Base-by-base conservation (phyloP, 2,113 vertebrate genomes). In the Indicator maculatus region DNA sequence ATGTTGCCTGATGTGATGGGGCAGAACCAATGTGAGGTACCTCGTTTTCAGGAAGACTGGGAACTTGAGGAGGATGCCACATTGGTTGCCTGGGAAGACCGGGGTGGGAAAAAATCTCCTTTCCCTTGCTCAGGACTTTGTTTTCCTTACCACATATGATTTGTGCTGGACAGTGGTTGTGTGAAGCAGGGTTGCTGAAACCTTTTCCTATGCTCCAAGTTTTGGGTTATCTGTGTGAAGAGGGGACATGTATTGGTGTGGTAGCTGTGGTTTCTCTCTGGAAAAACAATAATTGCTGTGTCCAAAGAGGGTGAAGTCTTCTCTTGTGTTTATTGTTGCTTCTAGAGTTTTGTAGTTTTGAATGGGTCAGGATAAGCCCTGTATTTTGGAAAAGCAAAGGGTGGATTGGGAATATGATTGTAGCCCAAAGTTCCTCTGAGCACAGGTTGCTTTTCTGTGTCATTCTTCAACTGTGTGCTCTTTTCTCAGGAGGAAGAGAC, bases 401-500 rank as follows among this genome's bases (percentile, higher is more conserved):
- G 52, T 93, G 12, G 58, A 8, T 50, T 89, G 58, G 30, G 50
- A 91, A 82, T 94, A 65, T 50, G 60, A 67, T 82, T 82, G 18
- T 45, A 86, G 65, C 58, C 75, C 61, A 70, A 90, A 93, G 47
- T 91, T 88, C 65, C 52, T 88, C 80, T 93, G 91, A 66, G 66
- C 83, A 80, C 77, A 87, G 80, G 91, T 96, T 95, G 63, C 83
- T 84, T 84, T 64, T 0, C 30, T 4, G 0, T 93, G 86, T 95
- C 89, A n/a, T 74, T 93, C 60, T 89, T 93, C 71, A 96, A 93
- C 87, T 86, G 74, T 36, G 74, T 90, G 90, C 93, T 95, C 88
- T 88, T 89, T 91, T 66, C 77, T 89, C 70, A 61, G 86, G 93
- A 95, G 90, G 90, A 94, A 95, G 74, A 93, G 91, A 93, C 83